phyloP scores from a whole-genome alignment of 2,113 vertebrate species.

The Eclectus roratus region DNA sequence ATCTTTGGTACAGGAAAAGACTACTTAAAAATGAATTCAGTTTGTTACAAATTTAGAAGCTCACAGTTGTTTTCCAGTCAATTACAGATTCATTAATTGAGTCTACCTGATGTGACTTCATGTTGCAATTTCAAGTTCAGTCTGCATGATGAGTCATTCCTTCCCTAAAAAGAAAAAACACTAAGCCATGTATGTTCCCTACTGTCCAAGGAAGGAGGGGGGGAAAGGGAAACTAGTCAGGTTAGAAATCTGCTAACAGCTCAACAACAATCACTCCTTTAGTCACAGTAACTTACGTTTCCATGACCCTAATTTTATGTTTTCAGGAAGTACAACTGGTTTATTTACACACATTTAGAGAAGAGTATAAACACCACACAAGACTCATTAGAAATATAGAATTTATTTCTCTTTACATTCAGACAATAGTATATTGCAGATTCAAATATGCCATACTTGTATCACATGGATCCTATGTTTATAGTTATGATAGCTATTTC shows the following conservation, averaged over 20 bases:
- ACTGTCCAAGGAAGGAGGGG: background rate
- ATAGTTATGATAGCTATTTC: background rate
- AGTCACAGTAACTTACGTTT: background rate
- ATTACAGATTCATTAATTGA: background rate
- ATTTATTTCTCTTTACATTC: slow-evolving; percentile 77
- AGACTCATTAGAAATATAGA: slow-evolving; percentile 78
- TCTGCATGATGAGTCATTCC: background rate
- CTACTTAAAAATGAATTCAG: background rate
- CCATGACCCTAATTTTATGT: background rate
- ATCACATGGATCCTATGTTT: background rate
- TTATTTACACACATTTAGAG: background rate
- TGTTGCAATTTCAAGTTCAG: background rate
- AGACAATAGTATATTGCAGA: slow-evolving; percentile 35
- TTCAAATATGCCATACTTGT: background rate
- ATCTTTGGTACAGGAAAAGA: background rate
- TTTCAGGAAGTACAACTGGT: background rate
- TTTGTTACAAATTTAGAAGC: background rate
- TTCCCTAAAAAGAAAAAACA: background rate
- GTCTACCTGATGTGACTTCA: background rate
- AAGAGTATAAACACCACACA: background rate
- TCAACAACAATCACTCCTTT: background rate
- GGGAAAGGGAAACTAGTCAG: background rate
- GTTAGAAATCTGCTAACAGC: background rate
- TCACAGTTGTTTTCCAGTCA: background rate
- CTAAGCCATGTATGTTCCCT: background rate